These are phyloP conservation scores for Lamellibrachia satsuma DNA, from an alignment of 2,888 invertebrate species.

Conservation along the genomic window DNA sequence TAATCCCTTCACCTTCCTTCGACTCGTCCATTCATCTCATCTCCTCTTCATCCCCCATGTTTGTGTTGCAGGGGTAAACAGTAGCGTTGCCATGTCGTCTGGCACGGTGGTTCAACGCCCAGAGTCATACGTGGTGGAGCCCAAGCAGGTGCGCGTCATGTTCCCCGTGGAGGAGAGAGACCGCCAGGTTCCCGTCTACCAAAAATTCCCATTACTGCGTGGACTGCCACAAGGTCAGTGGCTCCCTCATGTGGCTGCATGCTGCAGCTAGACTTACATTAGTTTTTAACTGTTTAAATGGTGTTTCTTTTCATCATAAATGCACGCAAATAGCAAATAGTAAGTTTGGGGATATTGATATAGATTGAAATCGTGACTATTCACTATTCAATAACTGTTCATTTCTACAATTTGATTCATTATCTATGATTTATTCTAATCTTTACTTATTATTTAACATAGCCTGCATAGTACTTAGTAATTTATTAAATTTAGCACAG, in stretches of 20 bases:
- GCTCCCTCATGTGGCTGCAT: background rate
- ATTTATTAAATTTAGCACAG: too few species aligned
- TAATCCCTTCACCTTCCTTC: too few species aligned
- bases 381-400: too few species aligned
- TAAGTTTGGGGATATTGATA: background rate
- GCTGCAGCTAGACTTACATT: background rate
- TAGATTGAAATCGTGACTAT: too few species aligned
- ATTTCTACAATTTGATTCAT: too few species aligned
- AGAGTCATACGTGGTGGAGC: slow-evolving; percentile 29
- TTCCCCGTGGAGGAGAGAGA: slow-evolving; percentile 37
- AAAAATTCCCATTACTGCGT: slow-evolving; percentile 14
- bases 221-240: slow-evolving; percentile 17
- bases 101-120: slow-evolving; percentile 23
- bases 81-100: background rate
- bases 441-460: too few species aligned
- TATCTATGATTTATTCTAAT: too few species aligned
- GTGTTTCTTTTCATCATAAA: background rate
- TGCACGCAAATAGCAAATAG: background rate
- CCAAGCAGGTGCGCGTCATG: slow-evolving; percentile 41
- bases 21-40: background rate
- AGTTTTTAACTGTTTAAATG: background rate
- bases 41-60: background rate
- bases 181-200: slow-evolving; percentile 35
- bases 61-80: background rate
- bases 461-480: too few species aligned